These are phyloP conservation scores for Brienomyrus longianalis DNA, from an alignment of 2,113 vertebrate species.

Conservation along the genomic window DNA sequence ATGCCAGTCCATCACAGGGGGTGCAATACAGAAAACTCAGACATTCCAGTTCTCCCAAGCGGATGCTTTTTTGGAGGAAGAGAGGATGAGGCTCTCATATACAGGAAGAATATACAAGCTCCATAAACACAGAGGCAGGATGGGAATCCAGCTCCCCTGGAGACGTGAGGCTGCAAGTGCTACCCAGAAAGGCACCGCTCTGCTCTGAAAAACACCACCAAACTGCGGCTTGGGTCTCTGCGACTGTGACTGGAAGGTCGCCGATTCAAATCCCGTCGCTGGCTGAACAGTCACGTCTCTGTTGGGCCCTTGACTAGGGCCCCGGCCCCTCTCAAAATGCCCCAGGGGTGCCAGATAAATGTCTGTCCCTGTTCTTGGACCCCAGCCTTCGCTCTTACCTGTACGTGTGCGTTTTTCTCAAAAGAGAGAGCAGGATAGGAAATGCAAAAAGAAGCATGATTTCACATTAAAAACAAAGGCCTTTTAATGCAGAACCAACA, in stretches of 20 bases:
- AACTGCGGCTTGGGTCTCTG: background rate
- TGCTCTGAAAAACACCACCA: background rate
- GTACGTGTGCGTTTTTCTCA: background rate
- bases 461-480: background rate
- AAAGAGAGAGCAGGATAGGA: background rate
- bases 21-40: background rate
- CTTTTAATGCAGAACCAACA: background rate
- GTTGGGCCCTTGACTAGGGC: background rate
- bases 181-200: background rate
- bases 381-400: background rate
- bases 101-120: background rate
- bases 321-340: background rate
- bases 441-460: background rate
- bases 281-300: background rate
- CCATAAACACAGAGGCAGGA: background rate
- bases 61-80: background rate
- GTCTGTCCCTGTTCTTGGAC: background rate
- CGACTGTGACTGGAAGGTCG: background rate
- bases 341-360: background rate
- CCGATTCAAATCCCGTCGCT: background rate
- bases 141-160: background rate
- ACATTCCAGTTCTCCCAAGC: background rate
- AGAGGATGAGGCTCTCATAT: background rate
- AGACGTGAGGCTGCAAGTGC: background rate
- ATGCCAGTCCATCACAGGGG: background rate